Base-by-base conservation (phyloP, 2,888 invertebrate species). In the Hartigia nigra region DNA sequence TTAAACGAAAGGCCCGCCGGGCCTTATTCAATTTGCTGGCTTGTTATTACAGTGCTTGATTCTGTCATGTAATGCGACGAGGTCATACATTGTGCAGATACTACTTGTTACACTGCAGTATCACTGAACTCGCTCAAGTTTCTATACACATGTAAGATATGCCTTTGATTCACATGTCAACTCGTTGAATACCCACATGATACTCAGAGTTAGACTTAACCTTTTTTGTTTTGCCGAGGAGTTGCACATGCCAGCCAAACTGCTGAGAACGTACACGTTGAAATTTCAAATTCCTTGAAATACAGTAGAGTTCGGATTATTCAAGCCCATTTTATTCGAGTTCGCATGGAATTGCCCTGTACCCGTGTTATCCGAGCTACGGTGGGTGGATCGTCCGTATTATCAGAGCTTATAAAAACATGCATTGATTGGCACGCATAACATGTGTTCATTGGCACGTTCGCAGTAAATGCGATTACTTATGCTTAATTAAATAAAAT, bases 11-110 rank as follows among this genome's bases (percentile, higher is more conserved):
- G 77, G 70, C 34, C 31, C 69, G 82, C 23, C 76, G 77, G 80
- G 69, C 79, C 78, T 81, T 85, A 85, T 84, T 82, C 85, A 79
- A 85, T 85, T 83, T 81, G 81, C 81, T 79, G 80, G 80, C 23
- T 55, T 23, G 55, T 55, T 55, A 23, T 55, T 39, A 23, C 5
- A 14, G 5, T 39, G 9, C 23, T 55, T 55, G 55, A 55, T 23
- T 39, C 39, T 55, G 55, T 55, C 55, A 23, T 55, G 55, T 55
- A 23, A 55, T 55, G 55, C 55, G 55, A 55, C 9, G 2, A 55
- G 23, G 23, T 55, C 14, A 55, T 55, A 55, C 55, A 55, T 9
- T 55, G 55, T 55, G 55, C 23, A 23, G 55, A 55, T 55, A 23
- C 23, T 23, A 55, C 55, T 55, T 9, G 55, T 23, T 39, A 23